Conservation (phyloP, 2,797 vertebrate genomes). For the Lindbergichthys nudifrons region DNA sequence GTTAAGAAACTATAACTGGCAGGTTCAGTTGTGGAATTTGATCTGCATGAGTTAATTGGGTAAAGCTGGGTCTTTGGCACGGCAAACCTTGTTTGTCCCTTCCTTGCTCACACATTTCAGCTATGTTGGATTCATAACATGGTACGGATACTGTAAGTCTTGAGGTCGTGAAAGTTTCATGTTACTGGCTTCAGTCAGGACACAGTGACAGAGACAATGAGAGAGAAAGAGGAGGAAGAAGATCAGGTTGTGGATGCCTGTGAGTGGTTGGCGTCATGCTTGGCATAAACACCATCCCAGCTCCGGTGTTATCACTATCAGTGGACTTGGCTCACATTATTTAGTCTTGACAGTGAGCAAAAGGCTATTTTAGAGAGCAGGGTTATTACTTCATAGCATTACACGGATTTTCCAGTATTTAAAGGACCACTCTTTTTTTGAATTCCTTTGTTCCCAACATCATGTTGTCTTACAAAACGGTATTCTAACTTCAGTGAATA, state of each 20-base stretch:
- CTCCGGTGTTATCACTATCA: conserved; percentile 30
- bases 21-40: conserved; percentile 39
- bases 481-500: conserved; percentile 23
- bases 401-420: conserved; percentile 50
- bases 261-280: conserved; percentile 32
- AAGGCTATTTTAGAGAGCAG: conserved; percentile 55
- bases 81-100: conserved; percentile 1
- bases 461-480: conserved; percentile 44
- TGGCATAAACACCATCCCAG: conserved; percentile 29
- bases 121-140: conserved; percentile 20
- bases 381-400: conserved; percentile 60
- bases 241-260: conserved; percentile 40
- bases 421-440: conserved; percentile 25
- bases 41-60: conserved; percentile 30
- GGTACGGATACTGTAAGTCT: conserved; percentile 9
- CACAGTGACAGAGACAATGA: conserved; percentile 20
- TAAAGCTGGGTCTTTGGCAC: conserved; percentile 29
- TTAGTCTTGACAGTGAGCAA: conserved; percentile 29
- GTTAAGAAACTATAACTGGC: conserved; percentile 29
- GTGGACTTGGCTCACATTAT: conserved; percentile 36
- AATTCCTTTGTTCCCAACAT: conserved; percentile 42
- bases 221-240: background rate
- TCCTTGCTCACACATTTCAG: conserved; percentile 21
- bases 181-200: conserved; percentile 20
- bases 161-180: conserved; percentile 27